These are phyloP conservation scores for Epinotia ramella DNA, from an alignment of 2,888 invertebrate genomes.

Conservation along the genomic window DNA sequence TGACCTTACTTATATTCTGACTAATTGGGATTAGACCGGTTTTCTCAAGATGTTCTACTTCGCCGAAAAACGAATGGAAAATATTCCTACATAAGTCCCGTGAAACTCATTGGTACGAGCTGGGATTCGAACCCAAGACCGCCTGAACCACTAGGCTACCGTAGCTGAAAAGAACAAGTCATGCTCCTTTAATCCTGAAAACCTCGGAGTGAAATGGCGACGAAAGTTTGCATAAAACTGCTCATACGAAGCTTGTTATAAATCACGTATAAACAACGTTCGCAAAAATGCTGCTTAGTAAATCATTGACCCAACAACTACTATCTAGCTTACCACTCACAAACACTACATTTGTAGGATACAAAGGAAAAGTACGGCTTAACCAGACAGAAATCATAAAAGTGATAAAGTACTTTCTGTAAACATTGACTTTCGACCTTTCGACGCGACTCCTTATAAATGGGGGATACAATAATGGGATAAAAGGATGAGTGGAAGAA, in stretches of 20 bases:
- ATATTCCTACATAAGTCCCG: too few species aligned
- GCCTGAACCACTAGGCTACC: too few species aligned
- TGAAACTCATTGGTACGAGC: too few species aligned
- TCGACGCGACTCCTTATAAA: constrained; percentile 1
- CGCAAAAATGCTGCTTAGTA: background rate
- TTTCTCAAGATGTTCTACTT: too few species aligned
- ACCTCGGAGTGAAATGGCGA: too few species aligned
- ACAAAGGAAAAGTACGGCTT: constrained; percentile 26
- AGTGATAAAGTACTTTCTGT: constrained; percentile 7
- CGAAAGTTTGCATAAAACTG: too few species aligned
- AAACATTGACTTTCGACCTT: constrained; percentile 32
- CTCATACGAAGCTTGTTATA: background rate
- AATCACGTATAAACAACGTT: background rate
- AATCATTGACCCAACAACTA: constrained; percentile 2
- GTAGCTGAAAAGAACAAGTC: too few species aligned
- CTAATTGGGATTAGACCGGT: too few species aligned
- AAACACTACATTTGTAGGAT: background rate
- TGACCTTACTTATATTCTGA: too few species aligned
- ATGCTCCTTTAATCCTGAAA: too few species aligned
- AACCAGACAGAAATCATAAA: constrained; percentile 4
- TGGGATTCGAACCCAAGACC: too few species aligned
- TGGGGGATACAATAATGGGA: constrained; percentile 38
- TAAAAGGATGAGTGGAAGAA: constrained; percentile 34
- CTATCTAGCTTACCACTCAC: constrained; percentile 22
- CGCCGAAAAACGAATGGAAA: too few species aligned